Evolutionary conservation across 2,113 vertebrate genomes (phyloP).

Genomic region (Brevimyrus niger): DNA sequence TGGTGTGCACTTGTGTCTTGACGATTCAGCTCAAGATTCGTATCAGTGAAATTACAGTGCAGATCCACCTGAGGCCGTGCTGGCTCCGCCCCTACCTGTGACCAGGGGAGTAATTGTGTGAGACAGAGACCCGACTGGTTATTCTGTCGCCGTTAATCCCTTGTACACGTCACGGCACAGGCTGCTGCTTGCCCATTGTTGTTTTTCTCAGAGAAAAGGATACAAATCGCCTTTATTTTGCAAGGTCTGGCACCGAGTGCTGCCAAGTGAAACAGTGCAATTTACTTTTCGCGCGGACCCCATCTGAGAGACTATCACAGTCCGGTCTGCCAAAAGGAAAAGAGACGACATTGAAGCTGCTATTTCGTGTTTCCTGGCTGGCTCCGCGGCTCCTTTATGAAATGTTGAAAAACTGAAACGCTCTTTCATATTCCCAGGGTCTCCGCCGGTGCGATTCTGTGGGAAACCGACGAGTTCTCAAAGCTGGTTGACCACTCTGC

Average conservation of each 20-base stretch:
- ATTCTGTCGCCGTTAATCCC: constrained; percentile 23
- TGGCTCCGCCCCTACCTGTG: constrained; percentile 15
- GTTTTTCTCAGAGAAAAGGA: constrained; percentile 38
- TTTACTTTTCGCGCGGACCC: constrained; percentile 16
- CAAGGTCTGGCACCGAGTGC: constrained; percentile 22
- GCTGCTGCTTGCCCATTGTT: constrained; percentile 33
- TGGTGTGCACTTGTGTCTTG: background rate
- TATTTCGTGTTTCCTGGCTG: constrained; percentile 22
- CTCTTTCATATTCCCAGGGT: background rate
- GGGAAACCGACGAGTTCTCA: background rate
- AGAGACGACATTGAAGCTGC: constrained; percentile 33
- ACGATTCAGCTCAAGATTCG: background rate
- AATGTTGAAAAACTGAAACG: background rate
- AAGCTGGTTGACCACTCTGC: background rate
- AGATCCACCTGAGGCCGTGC: constrained; percentile 25
- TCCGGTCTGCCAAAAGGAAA: constrained; percentile 23
- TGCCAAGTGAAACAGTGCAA: constrained; percentile 17
- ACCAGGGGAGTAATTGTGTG: constrained; percentile 25
- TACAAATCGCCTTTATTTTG: constrained; percentile 32
- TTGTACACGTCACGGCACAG: constrained; percentile 17
- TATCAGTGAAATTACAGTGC: background rate
- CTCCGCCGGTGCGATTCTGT: background rate
- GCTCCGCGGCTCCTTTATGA: constrained; percentile 1
- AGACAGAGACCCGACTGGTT: constrained; percentile 47
- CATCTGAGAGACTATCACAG: constrained; percentile 30